A percentile compares a stretch with the other conserved stretches of the same genome.
Evolutionary conservation across 23 tunicate genomes (phyloP).

Genomic region (Botrylloides violaceus): DNA sequence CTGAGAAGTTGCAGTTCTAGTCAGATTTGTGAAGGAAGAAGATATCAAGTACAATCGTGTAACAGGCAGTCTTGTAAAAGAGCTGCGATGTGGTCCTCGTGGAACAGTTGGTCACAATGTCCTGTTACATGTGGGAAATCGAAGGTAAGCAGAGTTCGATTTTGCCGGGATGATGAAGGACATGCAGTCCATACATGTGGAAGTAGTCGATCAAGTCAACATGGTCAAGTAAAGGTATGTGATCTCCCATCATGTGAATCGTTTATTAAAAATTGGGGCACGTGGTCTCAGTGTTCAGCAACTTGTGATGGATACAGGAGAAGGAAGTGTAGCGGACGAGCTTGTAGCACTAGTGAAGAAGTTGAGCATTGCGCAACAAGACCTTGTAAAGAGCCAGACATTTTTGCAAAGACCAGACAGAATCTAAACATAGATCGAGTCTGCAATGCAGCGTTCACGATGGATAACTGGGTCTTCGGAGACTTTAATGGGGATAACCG

Average conservation of each 20-base stretch:
- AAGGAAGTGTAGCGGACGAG: neutral
- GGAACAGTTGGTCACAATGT: neutral
- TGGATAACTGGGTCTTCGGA: neutral
- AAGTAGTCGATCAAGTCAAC: neutral
- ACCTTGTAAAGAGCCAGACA: neutral
- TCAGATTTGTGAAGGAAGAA: neutral
- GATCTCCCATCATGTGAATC: neutral
- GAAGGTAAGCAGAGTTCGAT: neutral
- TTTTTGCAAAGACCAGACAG: neutral
- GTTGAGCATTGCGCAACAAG: neutral
- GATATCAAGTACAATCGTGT: neutral
- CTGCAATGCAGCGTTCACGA: conserved; percentile 2
- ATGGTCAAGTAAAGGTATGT: neutral
- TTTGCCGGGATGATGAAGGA: neutral
- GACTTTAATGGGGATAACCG: neutral
- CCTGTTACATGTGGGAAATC: neutral
- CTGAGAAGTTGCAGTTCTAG: neutral
- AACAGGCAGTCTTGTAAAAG: neutral
- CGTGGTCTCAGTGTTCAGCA: neutral
- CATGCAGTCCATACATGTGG: neutral
- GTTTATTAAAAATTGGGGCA: neutral
- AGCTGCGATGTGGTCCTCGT: neutral
- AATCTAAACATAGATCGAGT: neutral
- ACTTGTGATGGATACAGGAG: neutral
- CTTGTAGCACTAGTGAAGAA: neutral